Base-by-base conservation (phyloP, 2,797 vertebrate species). In the Clarias laeviceps region DNA sequence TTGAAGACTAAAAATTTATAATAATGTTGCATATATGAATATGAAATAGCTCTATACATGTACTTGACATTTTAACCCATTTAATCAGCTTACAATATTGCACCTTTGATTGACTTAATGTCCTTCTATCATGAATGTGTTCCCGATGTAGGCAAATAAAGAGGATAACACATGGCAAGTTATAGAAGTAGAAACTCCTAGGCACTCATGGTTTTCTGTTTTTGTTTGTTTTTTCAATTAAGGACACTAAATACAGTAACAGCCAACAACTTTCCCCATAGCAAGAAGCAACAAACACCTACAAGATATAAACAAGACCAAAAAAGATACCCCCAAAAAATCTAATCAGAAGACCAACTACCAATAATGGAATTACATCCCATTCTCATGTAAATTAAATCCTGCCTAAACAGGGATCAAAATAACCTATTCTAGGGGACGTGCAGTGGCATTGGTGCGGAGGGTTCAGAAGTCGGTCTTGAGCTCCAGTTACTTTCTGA, bases 391-490 rank as follows among this genome's bases (percentile, higher is more conserved):
- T 57, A 32, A 34, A 57, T 77, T 12, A 24, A 61, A 78, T 78
- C 11, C 56, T 59, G 29, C 34, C 9, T 5, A 5, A 59, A 57
- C 7, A 34, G 29, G 74, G 5, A 1, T 24, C 20, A 59, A 37
- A 59, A 37, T n/a, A 79, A 62, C 20, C 57, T 27, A 24, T n/a
- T 79, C 57, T 62, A 40, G 6, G 6, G 14, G 24, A 80, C 4
- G 8, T n/a, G 45, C 0, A 29, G 50, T 27, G 61, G 37, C 34
- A 65, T 12, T 80, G n/a, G 61, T 65, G 37, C 8, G 37, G 17
- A 45, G 17, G 61, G 78, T 80, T 80, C 78, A 80, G 15, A 5
- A 50, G 18, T 80, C n/a, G 61, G 61, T 29, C 61, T 80, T 65
- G 37, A 45, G 61, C 61, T 80, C 61, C 62, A 64, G 24, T 80